A percentile compares a stretch with the other conserved stretches of the same genome.
Conservation (phyloP, 2,113 vertebrate genomes). For the Neopipo cinnamomea region DNA sequence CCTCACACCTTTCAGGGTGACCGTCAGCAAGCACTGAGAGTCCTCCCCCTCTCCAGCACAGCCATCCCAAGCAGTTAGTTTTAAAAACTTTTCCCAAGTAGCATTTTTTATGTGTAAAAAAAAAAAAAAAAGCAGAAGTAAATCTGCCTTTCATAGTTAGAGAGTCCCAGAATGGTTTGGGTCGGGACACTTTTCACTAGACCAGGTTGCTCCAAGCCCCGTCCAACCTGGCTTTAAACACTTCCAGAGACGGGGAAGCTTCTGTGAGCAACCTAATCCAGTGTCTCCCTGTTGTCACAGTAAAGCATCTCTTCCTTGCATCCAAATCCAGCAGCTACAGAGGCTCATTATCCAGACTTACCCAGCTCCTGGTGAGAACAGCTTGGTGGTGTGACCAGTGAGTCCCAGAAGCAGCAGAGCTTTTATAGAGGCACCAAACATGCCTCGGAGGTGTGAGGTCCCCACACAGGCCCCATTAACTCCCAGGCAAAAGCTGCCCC, state of each 20-base stretch:
- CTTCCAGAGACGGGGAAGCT: too few species aligned
- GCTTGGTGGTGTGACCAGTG: not conserved
- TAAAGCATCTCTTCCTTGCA: fast-evolving
- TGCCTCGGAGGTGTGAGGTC: not conserved
- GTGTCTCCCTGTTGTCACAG: fast-evolving
- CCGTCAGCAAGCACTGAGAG: fast-evolving
- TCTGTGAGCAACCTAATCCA: not conserved
- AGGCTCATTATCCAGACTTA: not conserved
- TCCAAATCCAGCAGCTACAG: not conserved
- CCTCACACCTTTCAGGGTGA: not conserved
- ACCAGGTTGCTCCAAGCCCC: not conserved
- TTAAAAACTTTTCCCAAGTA: not conserved
- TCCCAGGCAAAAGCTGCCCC: not conserved
- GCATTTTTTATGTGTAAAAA: not conserved
- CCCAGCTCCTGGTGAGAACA: not conserved
- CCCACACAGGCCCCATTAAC: not conserved
- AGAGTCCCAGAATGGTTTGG: not conserved
- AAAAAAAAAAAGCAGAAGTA: not conserved
- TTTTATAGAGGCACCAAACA: slow-evolving; percentile 15
- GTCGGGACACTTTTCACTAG: not conserved
- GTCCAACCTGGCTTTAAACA: fast-evolving
- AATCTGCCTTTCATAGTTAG: not conserved
- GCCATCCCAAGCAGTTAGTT: fast-evolving
- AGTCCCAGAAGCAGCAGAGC: not conserved
- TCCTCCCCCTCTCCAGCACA: fast-evolving